Base-by-base conservation (phyloP, 2,888 invertebrate species). In the Heterodera filipjevi region DNA sequence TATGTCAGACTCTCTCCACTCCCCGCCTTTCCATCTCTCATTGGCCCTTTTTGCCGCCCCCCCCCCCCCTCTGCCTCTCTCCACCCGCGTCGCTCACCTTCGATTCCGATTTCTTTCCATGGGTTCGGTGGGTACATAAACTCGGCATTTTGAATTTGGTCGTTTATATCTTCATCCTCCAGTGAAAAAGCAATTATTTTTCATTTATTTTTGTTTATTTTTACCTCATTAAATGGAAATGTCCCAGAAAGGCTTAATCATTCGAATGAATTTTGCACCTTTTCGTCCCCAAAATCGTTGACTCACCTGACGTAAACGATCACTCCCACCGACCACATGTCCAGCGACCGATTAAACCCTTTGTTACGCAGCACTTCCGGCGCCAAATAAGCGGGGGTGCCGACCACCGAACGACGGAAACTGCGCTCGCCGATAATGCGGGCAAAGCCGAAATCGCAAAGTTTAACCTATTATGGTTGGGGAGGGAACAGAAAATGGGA, bases 251-350 rank as follows among this genome's bases (percentile, higher is more conserved):
- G 92, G 82, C 96, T 96, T 82, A 76, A 73, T 35, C 14, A 12
- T 30, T 27, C 96, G 83, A n/a, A 44, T 39, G 12, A 12, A 16
- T 46, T 19, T 16, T 35, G 35, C 10, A n/a, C n/a, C n/a, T 75
- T n/a, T 73, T n/a, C 66, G 27, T 77, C 35, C 30, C 22, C 10
- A 27, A n/a, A 35, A 49, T 19, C 27, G 32, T 66, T 39, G 39
- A 39, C 6, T n/a, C 22, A 91, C 91, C 91, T 91, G 75, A 99
- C 99, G 91, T 99, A 99, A 83, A 99, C 94, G 86, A 99, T 98
- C 2, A 99, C 99, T 46, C 99, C 99, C 74, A 98, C 97, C 88
- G 96, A 96, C 99, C 98, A 99, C 98, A 99, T 99, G 91, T 99
- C 99, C 89, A 99, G 91, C 0, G 97, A 97, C 3, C 98, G 93